phyloP scores from a whole-genome alignment of 2,113 vertebrate species.

The Callocephalon fimbriatum region DNA sequence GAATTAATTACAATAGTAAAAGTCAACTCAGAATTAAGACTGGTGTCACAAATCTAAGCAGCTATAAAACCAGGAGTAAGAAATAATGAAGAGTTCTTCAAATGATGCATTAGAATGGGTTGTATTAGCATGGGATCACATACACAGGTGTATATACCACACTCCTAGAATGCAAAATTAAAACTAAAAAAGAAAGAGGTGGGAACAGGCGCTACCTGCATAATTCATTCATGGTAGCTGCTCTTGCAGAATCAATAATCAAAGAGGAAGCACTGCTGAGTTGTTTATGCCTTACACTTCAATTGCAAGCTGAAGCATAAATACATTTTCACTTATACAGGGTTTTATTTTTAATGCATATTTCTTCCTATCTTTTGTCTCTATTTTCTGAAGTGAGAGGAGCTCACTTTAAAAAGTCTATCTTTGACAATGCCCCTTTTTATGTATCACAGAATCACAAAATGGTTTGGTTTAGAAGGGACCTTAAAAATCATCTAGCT shows the following conservation, averaged over 20 bases:
- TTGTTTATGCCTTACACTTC: background rate
- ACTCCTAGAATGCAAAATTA: background rate
- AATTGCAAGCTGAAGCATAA: background rate
- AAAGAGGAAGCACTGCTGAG: background rate
- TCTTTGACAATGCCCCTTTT: background rate
- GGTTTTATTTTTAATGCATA: background rate
- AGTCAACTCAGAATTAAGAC: constrained; percentile 9
- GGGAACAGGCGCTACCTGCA: background rate
- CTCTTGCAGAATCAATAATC: background rate
- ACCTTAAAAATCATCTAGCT: background rate
- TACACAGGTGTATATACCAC: background rate
- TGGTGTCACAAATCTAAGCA: background rate
- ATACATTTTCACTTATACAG: background rate
- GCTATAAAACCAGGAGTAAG: background rate
- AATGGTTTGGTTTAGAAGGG: background rate
- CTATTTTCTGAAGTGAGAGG: background rate
- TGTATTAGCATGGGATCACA: background rate
- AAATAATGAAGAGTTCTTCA: background rate
- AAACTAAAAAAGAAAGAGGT: background rate
- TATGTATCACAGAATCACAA: background rate
- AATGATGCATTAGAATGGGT: background rate
- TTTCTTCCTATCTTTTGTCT: background rate
- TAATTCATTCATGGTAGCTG: background rate
- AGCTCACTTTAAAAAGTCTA: background rate
- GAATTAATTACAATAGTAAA: background rate